Evolutionary conservation across 2,888 invertebrate genomes (phyloP), one percentile per base, ranked within the genome.

Genomic region (Scrobipalpa atriplicella): DNA sequence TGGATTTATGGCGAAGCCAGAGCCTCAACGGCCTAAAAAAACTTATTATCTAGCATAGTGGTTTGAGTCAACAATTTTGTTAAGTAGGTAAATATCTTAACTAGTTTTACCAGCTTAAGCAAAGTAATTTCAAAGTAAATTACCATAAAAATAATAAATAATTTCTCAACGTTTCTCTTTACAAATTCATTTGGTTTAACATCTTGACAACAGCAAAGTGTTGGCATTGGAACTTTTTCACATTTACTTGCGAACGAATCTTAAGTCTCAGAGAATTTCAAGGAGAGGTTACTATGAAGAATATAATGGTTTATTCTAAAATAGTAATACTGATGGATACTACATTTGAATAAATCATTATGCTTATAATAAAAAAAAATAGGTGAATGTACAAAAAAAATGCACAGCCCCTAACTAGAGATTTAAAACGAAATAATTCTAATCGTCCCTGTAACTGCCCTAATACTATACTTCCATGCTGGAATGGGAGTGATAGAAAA

Each of bases 191-290:
- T 54, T 51, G 9, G 29, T 52, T 41, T 19, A 56, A 56, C 21
- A 29, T 61, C 2, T 39, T 39, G 18, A 67, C 66, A 67, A 51
- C 47, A 43, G 64, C 39, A 13, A n/a, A 9, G 21, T 5, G 7
- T 38, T 64, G 78, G 73, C 75, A 77, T 75, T 79, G 80, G 79
- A 74, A 73, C 29, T 52, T 66, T 52, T 76, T 77, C 66, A 73
- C 76, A 73, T 80, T 73, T 72, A 69, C 67, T 69, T 71, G 64
- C 64, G 51, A 67, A 64, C 63, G 36, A 21, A 67, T 52, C 16
- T 62, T 43, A 11, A n/a, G 5, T 21, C 11, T 47, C 61, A 13
- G n/a, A 61, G 16, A 47, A 16, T 47, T 21, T 62, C 62, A 47
- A 62, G 47, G 47, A 43, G 47, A 62, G 43, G 41, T 60, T 36